phyloP scores from a whole-genome alignment of 2,113 vertebrate genomes.

The Tor tambroides region DNA sequence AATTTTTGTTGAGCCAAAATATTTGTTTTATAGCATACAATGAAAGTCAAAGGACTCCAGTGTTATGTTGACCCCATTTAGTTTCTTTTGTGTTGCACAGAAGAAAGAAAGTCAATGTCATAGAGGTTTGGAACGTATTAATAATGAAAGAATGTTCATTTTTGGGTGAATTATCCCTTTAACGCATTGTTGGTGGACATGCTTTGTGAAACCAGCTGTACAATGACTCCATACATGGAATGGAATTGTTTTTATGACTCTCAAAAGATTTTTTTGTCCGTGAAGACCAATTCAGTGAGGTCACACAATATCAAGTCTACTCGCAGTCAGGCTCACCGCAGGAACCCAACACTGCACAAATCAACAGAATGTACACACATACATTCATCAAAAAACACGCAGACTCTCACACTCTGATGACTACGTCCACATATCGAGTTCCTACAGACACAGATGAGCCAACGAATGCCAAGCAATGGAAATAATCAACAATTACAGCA shows the following conservation, averaged over 20 bases:
- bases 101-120: neutral
- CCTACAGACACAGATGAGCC: neutral
- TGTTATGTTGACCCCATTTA: neutral
- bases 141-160: no score
- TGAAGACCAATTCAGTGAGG: slow-evolving; percentile 20
- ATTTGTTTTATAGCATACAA: neutral
- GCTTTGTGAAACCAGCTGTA: neutral
- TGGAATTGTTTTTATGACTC: slow-evolving; percentile 5
- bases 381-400: neutral
- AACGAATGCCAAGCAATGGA: slow-evolving; percentile 1
- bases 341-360: slow-evolving; percentile 26
- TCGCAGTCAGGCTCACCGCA: slow-evolving; percentile 33
- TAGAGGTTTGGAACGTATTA: neutral
- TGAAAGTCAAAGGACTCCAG: neutral
- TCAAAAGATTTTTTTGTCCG: neutral
- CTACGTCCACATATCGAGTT: neutral
- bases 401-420: neutral
- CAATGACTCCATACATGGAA: slow-evolving; percentile 13
- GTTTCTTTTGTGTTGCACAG: neutral
- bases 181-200: neutral
- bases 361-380: slow-evolving; percentile 6
- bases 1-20: neutral
- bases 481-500: slow-evolving; percentile 27
- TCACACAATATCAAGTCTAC: slow-evolving; percentile 17
- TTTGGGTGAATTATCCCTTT: neutral